phyloP scores from a whole-genome alignment of 2,113 vertebrate genomes.

The Brachionichthys hirsutus region DNA sequence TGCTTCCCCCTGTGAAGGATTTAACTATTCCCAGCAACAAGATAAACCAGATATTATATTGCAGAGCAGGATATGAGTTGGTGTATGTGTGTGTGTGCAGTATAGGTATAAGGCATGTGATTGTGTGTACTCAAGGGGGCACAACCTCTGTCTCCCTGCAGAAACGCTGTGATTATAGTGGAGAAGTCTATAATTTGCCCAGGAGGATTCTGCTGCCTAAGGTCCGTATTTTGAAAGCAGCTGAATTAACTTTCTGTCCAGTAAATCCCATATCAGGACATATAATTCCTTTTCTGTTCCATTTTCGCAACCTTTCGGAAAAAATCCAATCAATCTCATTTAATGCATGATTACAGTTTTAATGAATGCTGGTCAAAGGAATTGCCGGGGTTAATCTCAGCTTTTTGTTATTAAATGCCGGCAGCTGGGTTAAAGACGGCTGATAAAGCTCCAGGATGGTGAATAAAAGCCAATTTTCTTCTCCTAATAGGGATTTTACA shows the following conservation, averaged over 20 bases:
- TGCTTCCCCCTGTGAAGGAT: slow-evolving; percentile 64
- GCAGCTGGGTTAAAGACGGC: slow-evolving; percentile 53
- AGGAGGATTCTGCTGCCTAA: slow-evolving; percentile 78
- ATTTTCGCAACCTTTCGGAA: slow-evolving; percentile 88
- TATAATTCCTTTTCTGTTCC: slow-evolving; percentile 86
- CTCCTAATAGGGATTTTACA: slow-evolving; percentile 55
- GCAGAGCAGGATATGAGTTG: slow-evolving; percentile 38
- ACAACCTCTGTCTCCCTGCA: slow-evolving; percentile 40
- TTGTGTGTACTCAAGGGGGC: slow-evolving; percentile 13
- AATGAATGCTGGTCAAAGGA: slow-evolving; percentile 92
- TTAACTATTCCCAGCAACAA: slow-evolving; percentile 69
- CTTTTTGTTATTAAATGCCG: slow-evolving; percentile 68
- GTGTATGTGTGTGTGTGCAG: slow-evolving; percentile 37
- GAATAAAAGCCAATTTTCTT: slow-evolving; percentile 58
- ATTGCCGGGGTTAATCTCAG: slow-evolving; percentile 85
- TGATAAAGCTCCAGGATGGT: slow-evolving; percentile 52
- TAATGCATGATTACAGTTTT: slow-evolving; percentile 96
- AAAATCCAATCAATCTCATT: slow-evolving; percentile 95
- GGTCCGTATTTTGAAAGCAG: slow-evolving; percentile 81
- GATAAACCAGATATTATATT: slow-evolving; percentile 62
- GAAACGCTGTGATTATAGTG: slow-evolving; percentile 44
- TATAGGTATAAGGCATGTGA: slow-evolving; percentile 28
- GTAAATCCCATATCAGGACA: slow-evolving; percentile 88
- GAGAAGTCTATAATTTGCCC: slow-evolving; percentile 44
- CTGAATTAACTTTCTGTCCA: slow-evolving; percentile 94